Evolutionary conservation across 2,113 vertebrate species (phyloP).

Genomic region (Mugil cephalus): DNA sequence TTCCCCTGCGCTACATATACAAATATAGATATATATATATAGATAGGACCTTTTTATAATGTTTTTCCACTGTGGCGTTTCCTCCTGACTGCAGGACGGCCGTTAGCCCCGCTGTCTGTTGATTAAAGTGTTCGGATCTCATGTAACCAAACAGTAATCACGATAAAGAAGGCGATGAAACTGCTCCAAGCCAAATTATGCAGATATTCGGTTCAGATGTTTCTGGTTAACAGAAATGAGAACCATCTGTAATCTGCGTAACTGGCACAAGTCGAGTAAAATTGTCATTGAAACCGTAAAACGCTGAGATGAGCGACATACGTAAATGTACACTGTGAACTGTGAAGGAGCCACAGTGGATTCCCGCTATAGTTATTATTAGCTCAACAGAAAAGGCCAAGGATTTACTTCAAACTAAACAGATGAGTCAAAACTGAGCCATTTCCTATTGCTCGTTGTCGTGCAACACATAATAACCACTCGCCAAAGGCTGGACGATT

Average conservation of each 20-base stretch:
- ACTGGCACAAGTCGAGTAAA: not conserved
- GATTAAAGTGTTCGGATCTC: not conserved
- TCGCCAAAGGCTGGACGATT: not conserved
- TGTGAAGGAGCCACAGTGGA: not conserved
- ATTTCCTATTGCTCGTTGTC: constrained; percentile 1
- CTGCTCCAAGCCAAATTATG: not conserved
- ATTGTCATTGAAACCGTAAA: not conserved
- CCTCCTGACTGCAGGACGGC: not conserved
- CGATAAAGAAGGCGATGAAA: not conserved
- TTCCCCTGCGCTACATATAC: constrained; percentile 20
- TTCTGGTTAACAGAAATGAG: not conserved
- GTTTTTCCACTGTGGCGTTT: constrained; percentile 29
- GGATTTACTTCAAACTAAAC: not conserved
- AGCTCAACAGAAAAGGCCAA: not conserved
- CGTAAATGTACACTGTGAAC: not conserved
- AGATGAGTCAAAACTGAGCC: not conserved
- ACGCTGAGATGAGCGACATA: too few species aligned
- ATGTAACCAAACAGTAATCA: too few species aligned
- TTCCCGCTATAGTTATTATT: too few species aligned
- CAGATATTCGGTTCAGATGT: not conserved
- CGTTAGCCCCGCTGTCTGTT: not conserved
- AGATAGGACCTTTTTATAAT: constrained; percentile 9
- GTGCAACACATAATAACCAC: not conserved
- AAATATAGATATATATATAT: too few species aligned
- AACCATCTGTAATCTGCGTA: not conserved